These are phyloP conservation scores for Melanostoma mellinum DNA, from an alignment of 2,888 invertebrate species.

Conservation along the genomic window DNA sequence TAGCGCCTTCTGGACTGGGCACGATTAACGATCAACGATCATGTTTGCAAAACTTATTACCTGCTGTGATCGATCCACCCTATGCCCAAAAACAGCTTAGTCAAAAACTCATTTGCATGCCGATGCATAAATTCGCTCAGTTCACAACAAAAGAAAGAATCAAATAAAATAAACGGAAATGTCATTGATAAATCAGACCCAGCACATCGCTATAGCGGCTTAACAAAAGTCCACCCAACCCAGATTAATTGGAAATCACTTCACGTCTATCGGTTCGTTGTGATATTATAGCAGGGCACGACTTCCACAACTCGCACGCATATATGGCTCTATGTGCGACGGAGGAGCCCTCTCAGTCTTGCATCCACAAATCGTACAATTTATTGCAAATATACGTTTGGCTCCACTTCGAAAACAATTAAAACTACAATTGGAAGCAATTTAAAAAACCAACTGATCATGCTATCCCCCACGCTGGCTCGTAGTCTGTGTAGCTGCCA, in stretches of 20 bases:
- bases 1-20: constrained; percentile 25
- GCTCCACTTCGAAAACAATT: constrained; percentile 51
- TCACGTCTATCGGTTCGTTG: constrained; percentile 46
- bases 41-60: constrained; percentile 36
- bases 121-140: constrained; percentile 38
- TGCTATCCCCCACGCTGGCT: constrained; percentile 7
- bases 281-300: constrained; percentile 32
- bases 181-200: constrained; percentile 64
- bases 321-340: no score
- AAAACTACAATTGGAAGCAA: constrained; percentile 62
- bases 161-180: constrained; percentile 49
- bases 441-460: constrained; percentile 36
- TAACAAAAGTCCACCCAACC: constrained; percentile 56
- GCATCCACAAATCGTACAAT: constrained; percentile 20
- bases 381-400: constrained; percentile 29
- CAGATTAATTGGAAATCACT: constrained; percentile 47
- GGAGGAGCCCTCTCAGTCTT: neutral
- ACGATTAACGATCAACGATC: constrained; percentile 7
- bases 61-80: constrained; percentile 10
- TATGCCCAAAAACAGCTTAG: constrained; percentile 28
- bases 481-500: constrained; percentile 5
- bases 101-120: constrained; percentile 47
- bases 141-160: neutral
- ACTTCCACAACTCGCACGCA: constrained; percentile 21
- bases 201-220: constrained; percentile 33